Percentiles rank a stretch among this genome's conserved stretches.
These are phyloP conservation scores for Sebastes trivittatus DNA, from an alignment of 2,797 vertebrate species.

Conservation along the genomic window DNA sequence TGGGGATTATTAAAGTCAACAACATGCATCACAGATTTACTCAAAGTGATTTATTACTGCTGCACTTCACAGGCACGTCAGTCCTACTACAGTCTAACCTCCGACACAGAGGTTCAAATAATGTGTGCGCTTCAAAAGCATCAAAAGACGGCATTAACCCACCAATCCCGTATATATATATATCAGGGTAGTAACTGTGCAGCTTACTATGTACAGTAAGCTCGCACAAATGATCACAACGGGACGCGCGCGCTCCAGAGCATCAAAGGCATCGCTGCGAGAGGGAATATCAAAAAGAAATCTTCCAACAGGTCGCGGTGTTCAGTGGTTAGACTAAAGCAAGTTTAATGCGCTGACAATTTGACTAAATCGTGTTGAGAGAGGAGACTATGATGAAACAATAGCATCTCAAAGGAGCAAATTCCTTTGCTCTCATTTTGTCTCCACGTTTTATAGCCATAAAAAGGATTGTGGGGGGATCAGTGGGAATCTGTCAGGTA, in stretches of 20 bases:
- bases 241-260: not conserved
- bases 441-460: slow-evolving; percentile 27
- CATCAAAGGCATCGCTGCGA: slow-evolving; percentile 57
- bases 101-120: slow-evolving; percentile 2
- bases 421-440: slow-evolving; percentile 40
- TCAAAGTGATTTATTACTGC: slow-evolving; percentile 7
- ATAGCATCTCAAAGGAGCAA: slow-evolving; percentile 35
- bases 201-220: not conserved
- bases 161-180: slow-evolving; percentile 20
- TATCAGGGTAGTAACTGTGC: slow-evolving; percentile 9
- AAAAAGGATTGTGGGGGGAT: slow-evolving; percentile 35
- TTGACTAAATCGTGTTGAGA: slow-evolving; percentile 42
- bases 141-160: slow-evolving; percentile 12
- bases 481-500: slow-evolving; percentile 60
- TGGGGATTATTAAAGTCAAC: slow-evolving; percentile 55
- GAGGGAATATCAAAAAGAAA: slow-evolving; percentile 55
- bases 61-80: slow-evolving; percentile 15
- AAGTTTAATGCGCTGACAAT: slow-evolving; percentile 53
- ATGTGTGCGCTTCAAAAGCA: slow-evolving; percentile 22
- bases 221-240: slow-evolving; percentile 38
- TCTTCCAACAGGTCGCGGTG: slow-evolving; percentile 28
- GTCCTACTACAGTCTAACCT: not conserved
- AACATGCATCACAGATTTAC: slow-evolving; percentile 25
- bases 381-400: slow-evolving; percentile 43
- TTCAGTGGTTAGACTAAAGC: slow-evolving; percentile 39